These are phyloP conservation scores for Lepidurus arcticus DNA, from an alignment of 1,140 invertebrate species.

Conservation along the genomic window DNA sequence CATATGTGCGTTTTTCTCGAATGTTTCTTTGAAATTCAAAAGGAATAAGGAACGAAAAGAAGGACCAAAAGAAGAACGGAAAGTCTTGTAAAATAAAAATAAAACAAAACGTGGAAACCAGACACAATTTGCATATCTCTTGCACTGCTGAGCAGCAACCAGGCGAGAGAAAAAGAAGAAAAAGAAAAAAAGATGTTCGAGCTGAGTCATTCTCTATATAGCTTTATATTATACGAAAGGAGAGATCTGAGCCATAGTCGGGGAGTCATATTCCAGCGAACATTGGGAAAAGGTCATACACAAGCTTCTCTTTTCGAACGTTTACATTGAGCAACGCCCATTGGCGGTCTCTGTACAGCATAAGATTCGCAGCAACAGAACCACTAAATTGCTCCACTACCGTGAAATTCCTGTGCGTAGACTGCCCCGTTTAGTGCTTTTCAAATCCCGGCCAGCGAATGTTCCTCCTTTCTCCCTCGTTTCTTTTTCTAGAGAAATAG, in stretches of 20 bases:
- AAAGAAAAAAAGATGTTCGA: neutral
- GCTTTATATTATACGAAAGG: neutral
- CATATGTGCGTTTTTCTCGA: too few relatives aligned
- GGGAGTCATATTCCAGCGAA: neutral
- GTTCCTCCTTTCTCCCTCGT: neutral
- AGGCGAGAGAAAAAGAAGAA: neutral
- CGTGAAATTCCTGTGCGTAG: neutral
- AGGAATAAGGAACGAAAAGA: neutral
- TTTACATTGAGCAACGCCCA: neutral
- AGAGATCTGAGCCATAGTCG: neutral
- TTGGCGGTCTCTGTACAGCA: neutral
- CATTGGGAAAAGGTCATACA: conserved; percentile 10
- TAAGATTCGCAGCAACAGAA: neutral
- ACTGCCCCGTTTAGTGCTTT: neutral
- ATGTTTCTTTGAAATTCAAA: too few relatives aligned
- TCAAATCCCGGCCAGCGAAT: neutral
- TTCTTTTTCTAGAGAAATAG: neutral
- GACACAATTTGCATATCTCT: conserved; percentile 22
- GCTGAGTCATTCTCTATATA: neutral
- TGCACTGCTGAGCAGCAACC: conserved; percentile 12
- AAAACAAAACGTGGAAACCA: conserved; percentile 1
- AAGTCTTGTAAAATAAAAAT: neutral
- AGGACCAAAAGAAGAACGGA: neutral
- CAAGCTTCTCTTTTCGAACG: neutral
- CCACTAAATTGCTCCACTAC: neutral